Evolutionary conservation across 2,888 invertebrate species (phyloP), one percentile per base, ranked within the genome.

Genomic region (Drosophila mimica): DNA sequence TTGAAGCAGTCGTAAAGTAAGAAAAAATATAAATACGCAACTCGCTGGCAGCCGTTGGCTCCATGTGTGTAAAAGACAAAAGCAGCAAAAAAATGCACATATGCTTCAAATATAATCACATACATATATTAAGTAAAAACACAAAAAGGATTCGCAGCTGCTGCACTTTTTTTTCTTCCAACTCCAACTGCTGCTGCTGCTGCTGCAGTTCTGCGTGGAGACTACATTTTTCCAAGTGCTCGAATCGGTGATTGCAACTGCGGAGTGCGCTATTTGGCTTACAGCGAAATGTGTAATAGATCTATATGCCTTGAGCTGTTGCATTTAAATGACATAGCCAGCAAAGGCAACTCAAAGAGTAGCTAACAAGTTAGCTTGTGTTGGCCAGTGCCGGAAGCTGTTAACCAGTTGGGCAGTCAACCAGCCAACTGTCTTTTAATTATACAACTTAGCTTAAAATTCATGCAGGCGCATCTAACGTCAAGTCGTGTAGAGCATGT

Each of bases 361-460:
- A 48, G 62, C 53, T 49, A 51, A 52, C 51, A 59, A 57, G 54
- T 25, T 51, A 49, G 52, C 43, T 31, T 57, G 53, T 38, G n/a
- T 58, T 64, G 48, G 53, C 53, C 64, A 74, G 46, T 25, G 28
- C 33, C 40, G 15, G 61, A 25, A 25, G 25, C 57, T 31, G 13
- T 43, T 57, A 62, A 67, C 43, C 43, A 31, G 33, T 34, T 60
- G 36, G 56, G 61, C 66, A 72, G 65, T 60, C 61, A 64, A 48
- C 56, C 72, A 78, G 67, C 69, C 75, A 73, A 75, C 88, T 87
- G 85, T 84, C 79, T 88, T 82, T 85, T 82, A 89, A 86, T 84
- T 89, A 89, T 75, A 80, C 70, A 63, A 79, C 70, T 88, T 57
- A 67, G 70, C 75, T 88, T 76, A 62, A 66, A 77, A 74, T 56